These are phyloP conservation scores for Brachypteracias leptosomus DNA, from an alignment of 2,113 vertebrate genomes.

Conservation along the genomic window DNA sequence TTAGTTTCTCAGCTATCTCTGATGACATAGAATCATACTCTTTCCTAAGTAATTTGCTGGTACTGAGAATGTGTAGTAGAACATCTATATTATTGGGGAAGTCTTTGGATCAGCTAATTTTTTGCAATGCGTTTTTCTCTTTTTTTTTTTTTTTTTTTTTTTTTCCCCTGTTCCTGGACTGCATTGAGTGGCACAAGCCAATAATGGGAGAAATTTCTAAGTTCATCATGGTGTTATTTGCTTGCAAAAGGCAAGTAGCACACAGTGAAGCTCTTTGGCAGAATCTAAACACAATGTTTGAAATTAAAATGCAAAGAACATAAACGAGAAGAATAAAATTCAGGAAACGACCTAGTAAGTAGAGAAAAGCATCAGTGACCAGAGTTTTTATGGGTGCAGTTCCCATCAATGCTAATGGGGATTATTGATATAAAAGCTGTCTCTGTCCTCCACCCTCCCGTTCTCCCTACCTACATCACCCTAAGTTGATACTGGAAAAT, in stretches of 20 bases:
- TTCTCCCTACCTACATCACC: neutral
- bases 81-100: neutral
- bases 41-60: neutral
- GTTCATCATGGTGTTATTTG: conserved; percentile 25
- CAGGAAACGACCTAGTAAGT: conserved; percentile 39
- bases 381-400: conserved; percentile 24
- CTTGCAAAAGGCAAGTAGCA: conserved; percentile 10
- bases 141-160: no score
- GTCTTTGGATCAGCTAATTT: conserved; percentile 10
- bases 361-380: conserved; percentile 35
- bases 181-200: neutral
- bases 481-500: neutral
- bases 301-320: conserved; percentile 38
- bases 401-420: conserved; percentile 17
- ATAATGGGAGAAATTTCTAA: conserved; percentile 7
- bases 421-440: neutral
- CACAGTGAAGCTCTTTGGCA: neutral
- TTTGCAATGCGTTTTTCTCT: neutral
- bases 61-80: neutral
- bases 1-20: neutral
- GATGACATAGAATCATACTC: neutral
- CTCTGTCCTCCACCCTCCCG: neutral
- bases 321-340: conserved; percentile 27
- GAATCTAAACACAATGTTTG: neutral
- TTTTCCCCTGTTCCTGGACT: neutral